A percentile compares a stretch with the other conserved stretches of the same genome.
Conservation (phyloP, 2,888 invertebrate genomes). For the Mylabris sibirica region DNA sequence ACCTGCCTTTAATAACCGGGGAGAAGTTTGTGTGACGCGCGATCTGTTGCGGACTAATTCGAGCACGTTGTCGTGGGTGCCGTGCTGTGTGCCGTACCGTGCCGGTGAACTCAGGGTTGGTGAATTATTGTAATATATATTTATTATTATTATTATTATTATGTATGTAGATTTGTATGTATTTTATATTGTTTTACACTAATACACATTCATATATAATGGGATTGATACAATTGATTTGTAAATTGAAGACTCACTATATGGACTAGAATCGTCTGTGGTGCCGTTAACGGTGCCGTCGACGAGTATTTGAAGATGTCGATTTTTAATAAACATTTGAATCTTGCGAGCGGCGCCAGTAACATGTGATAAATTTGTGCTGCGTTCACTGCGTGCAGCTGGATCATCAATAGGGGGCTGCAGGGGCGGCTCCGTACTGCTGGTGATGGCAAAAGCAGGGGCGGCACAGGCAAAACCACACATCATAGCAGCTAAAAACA, state of each 20-base stretch:
- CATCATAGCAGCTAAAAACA: slow-evolving; percentile 58
- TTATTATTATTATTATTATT: too few species aligned
- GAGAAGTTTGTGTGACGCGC: slow-evolving; percentile 42
- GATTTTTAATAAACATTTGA: slow-evolving; percentile 85
- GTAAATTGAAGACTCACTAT: slow-evolving; percentile 72
- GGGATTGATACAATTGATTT: background rate
- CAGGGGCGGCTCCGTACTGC: slow-evolving; percentile 28
- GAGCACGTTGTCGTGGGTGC: slow-evolving; percentile 41
- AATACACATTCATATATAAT: background rate
- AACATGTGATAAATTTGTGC: slow-evolving; percentile 82
- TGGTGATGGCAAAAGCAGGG: slow-evolving; percentile 45
- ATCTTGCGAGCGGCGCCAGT: slow-evolving; percentile 81
- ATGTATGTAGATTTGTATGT: background rate
- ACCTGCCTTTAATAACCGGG: slow-evolving; percentile 49
- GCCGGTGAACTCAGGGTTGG: slow-evolving; percentile 32
- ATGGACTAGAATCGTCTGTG: slow-evolving; percentile 79
- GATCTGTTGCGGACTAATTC: slow-evolving; percentile 44
- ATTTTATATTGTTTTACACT: background rate
- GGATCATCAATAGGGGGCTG: slow-evolving; percentile 47
- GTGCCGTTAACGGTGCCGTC: slow-evolving; percentile 88
- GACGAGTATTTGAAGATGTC: slow-evolving; percentile 81
- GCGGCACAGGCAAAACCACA: slow-evolving; percentile 59
- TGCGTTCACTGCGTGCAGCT: slow-evolving; percentile 70
- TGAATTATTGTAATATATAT: background rate
- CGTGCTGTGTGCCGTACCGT: slow-evolving; percentile 22